These are phyloP conservation scores for Sardinella longiceps DNA, from an alignment of 2,797 vertebrate species.

Conservation along the genomic window DNA sequence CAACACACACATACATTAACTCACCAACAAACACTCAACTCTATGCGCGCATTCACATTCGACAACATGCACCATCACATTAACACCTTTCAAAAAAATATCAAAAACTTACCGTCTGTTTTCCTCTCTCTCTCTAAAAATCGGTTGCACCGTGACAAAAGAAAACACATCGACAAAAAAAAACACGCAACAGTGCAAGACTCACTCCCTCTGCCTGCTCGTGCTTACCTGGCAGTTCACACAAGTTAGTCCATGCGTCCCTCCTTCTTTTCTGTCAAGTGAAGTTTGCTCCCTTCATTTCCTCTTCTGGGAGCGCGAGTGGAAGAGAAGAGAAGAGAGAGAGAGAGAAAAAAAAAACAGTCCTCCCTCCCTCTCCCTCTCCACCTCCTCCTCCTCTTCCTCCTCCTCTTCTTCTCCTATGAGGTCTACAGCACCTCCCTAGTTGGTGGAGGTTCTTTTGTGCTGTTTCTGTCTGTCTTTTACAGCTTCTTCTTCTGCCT, in stretches of 20 bases:
- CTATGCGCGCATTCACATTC: no score
- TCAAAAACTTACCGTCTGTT: neutral
- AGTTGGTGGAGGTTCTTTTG: constrained; percentile 44
- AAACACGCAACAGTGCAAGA: neutral
- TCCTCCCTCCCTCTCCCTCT: neutral
- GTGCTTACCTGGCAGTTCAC: constrained; percentile 54
- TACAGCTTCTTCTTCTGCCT: constrained; percentile 42
- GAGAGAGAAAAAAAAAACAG: neutral
- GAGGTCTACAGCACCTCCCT: constrained; percentile 41
- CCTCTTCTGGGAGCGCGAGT: constrained; percentile 62
- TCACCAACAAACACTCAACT: constrained; percentile 14
- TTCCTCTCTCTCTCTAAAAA: constrained; percentile 43
- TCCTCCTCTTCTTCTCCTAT: neutral
- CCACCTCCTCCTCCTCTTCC: neutral
- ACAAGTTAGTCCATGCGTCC: constrained; percentile 38
- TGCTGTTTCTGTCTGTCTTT: constrained; percentile 52
- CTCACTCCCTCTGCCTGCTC: neutral
- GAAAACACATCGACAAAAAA: constrained; percentile 11
- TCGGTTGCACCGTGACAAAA: constrained; percentile 25
- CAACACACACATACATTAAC: neutral
- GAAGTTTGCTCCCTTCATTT: constrained; percentile 64
- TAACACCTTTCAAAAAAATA: constrained; percentile 30
- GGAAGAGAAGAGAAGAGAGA: neutral
- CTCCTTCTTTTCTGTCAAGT: constrained; percentile 29
- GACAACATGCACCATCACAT: neutral